Evolutionary conservation across 1,140 invertebrate species (phyloP).

Genomic region (Temnothorax curvispinosus): DNA sequence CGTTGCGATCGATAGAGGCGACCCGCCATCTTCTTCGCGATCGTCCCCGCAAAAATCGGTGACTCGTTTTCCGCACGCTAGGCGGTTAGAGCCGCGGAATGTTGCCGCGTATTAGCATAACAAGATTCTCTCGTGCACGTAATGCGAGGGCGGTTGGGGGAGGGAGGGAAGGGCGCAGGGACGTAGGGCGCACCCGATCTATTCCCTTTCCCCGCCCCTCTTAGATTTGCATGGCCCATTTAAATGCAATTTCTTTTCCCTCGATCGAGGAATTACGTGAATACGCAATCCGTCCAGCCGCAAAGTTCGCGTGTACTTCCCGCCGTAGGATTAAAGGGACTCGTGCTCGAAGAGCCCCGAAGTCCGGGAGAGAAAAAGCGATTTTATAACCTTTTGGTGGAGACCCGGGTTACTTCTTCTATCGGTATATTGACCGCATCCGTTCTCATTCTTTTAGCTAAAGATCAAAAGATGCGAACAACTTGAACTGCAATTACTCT

Average conservation of each 20-base stretch:
- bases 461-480: not conserved
- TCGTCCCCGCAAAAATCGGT: constrained; percentile 52
- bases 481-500: not conserved
- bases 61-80: constrained; percentile 62
- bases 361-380: not conserved
- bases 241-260: constrained; percentile 76
- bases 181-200: constrained; percentile 34
- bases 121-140: constrained; percentile 71
- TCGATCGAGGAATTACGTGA: constrained; percentile 75
- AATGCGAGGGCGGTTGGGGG: constrained; percentile 36
- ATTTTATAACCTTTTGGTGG: not conserved
- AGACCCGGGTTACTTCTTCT: not conserved
- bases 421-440: not conserved
- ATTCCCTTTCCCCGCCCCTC: not conserved
- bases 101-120: constrained; percentile 72
- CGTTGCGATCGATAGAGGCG: constrained; percentile 39
- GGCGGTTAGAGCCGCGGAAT: constrained; percentile 54
- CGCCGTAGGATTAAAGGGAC: constrained; percentile 57
- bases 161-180: not conserved
- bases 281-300: constrained; percentile 67
- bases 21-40: constrained; percentile 33
- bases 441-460: not conserved
- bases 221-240: constrained; percentile 76
- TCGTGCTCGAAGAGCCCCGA: constrained; percentile 22
- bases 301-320: constrained; percentile 31